Base-by-base conservation (phyloP, 2,888 invertebrate species). In the Hylaea fasciaria region DNA sequence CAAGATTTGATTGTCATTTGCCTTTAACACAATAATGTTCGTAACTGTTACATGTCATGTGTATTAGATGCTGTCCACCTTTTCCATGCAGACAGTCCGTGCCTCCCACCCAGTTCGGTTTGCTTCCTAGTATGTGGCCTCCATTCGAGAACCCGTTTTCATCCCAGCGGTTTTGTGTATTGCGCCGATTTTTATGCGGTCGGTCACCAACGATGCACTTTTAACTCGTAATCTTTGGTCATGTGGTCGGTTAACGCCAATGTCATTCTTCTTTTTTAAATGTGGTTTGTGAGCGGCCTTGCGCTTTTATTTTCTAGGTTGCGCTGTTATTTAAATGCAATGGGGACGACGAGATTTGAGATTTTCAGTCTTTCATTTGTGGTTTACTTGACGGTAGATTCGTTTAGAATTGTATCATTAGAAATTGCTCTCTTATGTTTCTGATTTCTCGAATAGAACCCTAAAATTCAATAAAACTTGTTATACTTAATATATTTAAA, bases 81-180 rank as follows among this genome's bases (percentile, higher is more conserved):
- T 47, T 58, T 54, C 46, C 46, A 54, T 57, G 62, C 57, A 41
- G 55, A 45, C 54, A 60, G 40, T 51, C 48, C 48, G 40, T 51
- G 48, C 48, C 48, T 57, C 47, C 40, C 51, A 59, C 56, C 52
- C 58, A 58, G 62, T 65, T 65, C 58, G 64, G 61, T 67, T 52
- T 57, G 61, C 70, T 71, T 69, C 70, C 71, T 68, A 69, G 70
- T 67, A 66, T 71, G 65, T 70, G 71, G 64, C 72, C 70, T 70
- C 66, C 62, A 69, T 71, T 66, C 51, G 44, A 70, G 61, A 73
- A 71, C 72, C 64, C 68, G 71, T 71, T 71, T 65, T 69, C 56
- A 68, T 71, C 65, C 70, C 65, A 62, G 58, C 64, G 65, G 62
- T 65, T 65, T 68, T 54, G 56, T 51, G 56, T 61, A 59, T 64